Conservation (phyloP, 2,113 vertebrate genomes). For the Mesitornis unicolor region DNA sequence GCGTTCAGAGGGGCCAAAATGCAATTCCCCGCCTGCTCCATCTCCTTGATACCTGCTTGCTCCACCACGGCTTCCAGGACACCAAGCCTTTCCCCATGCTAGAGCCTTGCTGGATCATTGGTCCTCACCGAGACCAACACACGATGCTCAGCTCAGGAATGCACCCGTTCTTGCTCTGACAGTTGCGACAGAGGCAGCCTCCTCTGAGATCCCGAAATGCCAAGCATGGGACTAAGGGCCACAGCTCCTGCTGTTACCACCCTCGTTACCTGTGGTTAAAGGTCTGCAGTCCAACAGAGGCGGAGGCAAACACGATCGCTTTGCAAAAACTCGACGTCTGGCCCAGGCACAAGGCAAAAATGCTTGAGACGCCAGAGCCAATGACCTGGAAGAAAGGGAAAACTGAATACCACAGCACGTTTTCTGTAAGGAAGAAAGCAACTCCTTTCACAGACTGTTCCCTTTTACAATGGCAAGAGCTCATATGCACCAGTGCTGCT, state of each 20-base stretch:
- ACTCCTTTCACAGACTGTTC: not conserved
- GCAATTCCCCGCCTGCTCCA: not conserved
- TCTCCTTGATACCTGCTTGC: fast-evolving
- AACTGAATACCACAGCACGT: not conserved
- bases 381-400: conserved; percentile 77
- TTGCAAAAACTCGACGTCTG: conserved; percentile 83
- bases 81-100: not conserved
- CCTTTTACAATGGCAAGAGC: not conserved
- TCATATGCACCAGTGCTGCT: not conserved
- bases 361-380: conserved; percentile 88
- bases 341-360: conserved; percentile 88
- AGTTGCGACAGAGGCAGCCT: fast-evolving
- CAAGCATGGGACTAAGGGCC: not conserved
- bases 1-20: not conserved
- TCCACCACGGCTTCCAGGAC: not conserved
- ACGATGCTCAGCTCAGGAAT: not conserved
- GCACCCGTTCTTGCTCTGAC: not conserved
- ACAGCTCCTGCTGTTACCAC: fast-evolving
- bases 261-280: conserved; percentile 90
- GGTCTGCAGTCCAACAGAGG: conserved; percentile 88
- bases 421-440: not conserved
- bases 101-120: not conserved
- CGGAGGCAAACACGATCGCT: conserved; percentile 87
- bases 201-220: not conserved
- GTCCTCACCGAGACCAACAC: not conserved